Evolutionary conservation across 2,113 vertebrate genomes (phyloP), one percentile per base, ranked within the genome.

Genomic region (Maccullochella peelii): DNA sequence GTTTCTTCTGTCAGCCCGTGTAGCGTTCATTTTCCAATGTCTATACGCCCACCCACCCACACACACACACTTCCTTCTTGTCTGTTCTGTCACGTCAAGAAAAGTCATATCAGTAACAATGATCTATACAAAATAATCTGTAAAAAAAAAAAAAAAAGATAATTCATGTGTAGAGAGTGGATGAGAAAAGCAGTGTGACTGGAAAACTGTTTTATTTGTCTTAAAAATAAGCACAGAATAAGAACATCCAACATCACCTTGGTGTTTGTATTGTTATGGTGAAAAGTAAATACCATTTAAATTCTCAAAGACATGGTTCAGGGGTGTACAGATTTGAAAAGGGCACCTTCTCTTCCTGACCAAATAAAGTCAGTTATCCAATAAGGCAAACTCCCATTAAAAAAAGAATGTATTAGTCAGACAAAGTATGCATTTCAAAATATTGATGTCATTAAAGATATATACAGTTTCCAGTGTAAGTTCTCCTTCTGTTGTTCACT

Each of bases 401-500:
- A 12, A 59, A 47, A 14, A 6, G 1, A n/a, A 36, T 50, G 16
- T 68, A 79, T 36, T 40, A 6, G 14, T 18, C 36, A 72, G 33
- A 49, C 27, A 57, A 65, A 44, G 12, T 40, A 10, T 65, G 54
- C 12, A 4, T 47, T 36, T 42, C 14, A 44, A 62, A 62, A 44
- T 50, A 38, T 49, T 16, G 7, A 16, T 59, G 44, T 21, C 44
- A 8, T 67, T 23, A 58, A 54, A 66, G 81, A 36, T 4, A 62
- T n/a, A 9, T 36, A 77, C 21, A 76, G 5, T 21, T 63, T 63
- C 18, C 14, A 12, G 1, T 9, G 70, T 18, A 21, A 8, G 16
- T 68, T 63, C n/a, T 63, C 40, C 40, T 47, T 65, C 8, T 44
- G 8, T 54, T 73, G 75, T 84, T 86, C 61, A 77, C 38, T 50